Evolutionary conservation across 2,113 vertebrate genomes (phyloP).

Genomic region (Actenoides hombroni): DNA sequence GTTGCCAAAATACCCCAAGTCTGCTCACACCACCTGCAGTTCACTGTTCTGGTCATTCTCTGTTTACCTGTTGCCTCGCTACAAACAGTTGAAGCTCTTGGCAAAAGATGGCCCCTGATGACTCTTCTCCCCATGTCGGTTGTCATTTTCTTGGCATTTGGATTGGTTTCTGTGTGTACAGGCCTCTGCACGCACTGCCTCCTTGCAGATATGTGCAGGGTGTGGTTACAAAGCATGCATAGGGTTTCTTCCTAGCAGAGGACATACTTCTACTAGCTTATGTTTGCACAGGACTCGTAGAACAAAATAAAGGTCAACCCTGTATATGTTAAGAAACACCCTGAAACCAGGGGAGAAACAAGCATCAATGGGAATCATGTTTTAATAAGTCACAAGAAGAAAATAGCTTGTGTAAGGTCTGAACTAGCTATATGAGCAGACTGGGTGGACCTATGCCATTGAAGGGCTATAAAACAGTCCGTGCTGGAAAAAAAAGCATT

Average conservation of each 20-base stretch:
- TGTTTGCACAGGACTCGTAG: neutral
- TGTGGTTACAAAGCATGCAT: neutral
- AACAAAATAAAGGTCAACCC: neutral
- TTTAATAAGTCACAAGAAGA: neutral
- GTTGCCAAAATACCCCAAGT: neutral
- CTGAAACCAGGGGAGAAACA: neutral
- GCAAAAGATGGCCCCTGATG: neutral
- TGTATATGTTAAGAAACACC: neutral
- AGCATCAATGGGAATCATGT: neutral
- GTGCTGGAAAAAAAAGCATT: neutral
- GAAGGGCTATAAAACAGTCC: neutral
- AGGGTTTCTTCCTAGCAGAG: neutral
- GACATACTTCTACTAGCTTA: neutral
- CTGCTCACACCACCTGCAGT: neutral
- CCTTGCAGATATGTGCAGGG: neutral
- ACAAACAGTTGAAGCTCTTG: neutral
- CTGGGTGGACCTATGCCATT: neutral
- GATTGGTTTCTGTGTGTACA: neutral
- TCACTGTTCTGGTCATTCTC: neutral
- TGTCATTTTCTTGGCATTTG: conserved; percentile 2
- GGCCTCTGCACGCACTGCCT: neutral
- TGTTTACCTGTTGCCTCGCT: neutral
- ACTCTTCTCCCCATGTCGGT: neutral
- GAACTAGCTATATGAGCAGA: neutral
- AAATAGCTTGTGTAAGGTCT: neutral